Conservation (phyloP, 2,113 vertebrate species). For the Emydura subglobosa region DNA sequence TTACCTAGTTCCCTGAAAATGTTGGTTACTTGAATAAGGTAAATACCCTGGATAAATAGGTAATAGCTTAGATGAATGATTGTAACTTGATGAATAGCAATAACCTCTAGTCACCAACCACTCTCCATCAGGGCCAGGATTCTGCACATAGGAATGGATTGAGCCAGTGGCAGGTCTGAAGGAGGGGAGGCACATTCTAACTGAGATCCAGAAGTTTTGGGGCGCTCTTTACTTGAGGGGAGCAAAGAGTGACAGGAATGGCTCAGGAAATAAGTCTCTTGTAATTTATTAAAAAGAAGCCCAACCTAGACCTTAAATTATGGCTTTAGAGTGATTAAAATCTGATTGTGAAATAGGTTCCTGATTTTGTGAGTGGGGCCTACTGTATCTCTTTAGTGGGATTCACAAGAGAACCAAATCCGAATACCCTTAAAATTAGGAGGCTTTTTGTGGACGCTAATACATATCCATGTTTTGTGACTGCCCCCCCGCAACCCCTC, state of each 20-base stretch:
- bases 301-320: neutral
- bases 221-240: neutral
- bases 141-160: neutral
- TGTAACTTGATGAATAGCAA: neutral
- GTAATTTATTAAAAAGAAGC: neutral
- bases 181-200: neutral
- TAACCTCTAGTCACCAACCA: neutral
- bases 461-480: neutral
- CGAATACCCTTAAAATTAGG: neutral
- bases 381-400: neutral
- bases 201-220: neutral
- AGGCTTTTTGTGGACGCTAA: neutral
- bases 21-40: neutral
- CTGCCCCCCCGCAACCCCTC: neutral
- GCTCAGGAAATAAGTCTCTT: neutral
- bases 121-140: neutral
- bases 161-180: neutral
- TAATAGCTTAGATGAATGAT: conserved; percentile 19
- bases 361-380: neutral
- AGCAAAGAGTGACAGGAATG: neutral
- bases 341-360: neutral
- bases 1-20: neutral
- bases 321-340: neutral
- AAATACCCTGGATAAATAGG: neutral
- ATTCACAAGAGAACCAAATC: neutral